These are phyloP conservation scores for Ictalurus punctatus DNA, from an alignment of 2,113 vertebrate genomes.

Conservation along the genomic window DNA sequence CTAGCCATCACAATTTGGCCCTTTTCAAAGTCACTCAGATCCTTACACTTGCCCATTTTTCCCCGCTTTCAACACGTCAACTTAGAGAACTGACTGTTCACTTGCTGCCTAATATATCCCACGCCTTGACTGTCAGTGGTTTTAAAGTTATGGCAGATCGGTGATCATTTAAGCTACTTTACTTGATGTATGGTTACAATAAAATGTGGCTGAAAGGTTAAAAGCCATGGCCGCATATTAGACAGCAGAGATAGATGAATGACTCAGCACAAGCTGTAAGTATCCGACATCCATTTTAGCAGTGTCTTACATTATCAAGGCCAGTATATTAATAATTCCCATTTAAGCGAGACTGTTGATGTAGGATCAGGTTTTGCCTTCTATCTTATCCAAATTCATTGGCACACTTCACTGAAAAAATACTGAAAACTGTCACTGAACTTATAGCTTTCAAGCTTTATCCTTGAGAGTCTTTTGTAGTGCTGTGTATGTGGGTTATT, in stretches of 20 bases:
- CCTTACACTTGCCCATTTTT: no score
- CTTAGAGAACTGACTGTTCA: no score
- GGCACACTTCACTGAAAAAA: neutral
- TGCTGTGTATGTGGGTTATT: neutral
- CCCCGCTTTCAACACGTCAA: no score
- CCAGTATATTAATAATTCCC: constrained; percentile 34
- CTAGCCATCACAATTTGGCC: no score
- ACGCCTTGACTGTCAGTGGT: no score
- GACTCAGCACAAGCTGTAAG: neutral
- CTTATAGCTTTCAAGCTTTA: neutral
- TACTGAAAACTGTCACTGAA: neutral
- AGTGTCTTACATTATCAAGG: neutral
- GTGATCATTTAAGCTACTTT: neutral
- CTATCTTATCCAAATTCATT: neutral
- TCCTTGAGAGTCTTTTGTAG: neutral
- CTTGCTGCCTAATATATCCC: no score
- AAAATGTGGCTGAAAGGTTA: neutral
- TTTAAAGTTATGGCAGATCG: no score
- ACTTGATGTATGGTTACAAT: neutral
- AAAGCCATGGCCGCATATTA: neutral
- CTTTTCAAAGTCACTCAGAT: no score
- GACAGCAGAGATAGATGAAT: neutral
- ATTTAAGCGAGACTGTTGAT: neutral
- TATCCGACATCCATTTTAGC: neutral
- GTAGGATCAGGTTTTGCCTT: neutral